A percentile compares a stretch with the other conserved stretches of the same genome.
Conservation (phyloP, 2,797 vertebrate species). For the Triplophysa bombifrons region DNA sequence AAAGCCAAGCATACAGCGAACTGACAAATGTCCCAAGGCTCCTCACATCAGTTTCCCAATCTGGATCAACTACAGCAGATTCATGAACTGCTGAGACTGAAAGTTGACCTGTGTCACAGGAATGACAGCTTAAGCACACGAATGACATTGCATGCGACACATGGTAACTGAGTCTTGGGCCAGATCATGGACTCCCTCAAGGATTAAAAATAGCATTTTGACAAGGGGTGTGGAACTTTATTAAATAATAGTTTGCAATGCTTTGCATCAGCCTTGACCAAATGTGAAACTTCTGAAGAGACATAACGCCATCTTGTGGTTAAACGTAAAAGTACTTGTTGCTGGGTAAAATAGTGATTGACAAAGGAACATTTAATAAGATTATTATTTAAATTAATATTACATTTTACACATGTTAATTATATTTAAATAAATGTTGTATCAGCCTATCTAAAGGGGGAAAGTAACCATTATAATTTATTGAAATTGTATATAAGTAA, state of each 20-base stretch:
- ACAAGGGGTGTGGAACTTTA: slow-evolving; percentile 17
- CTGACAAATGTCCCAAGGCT: slow-evolving; percentile 36
- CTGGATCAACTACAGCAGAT: slow-evolving; percentile 33
- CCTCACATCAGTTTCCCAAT: slow-evolving; percentile 41
- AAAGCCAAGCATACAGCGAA: slow-evolving; percentile 8
- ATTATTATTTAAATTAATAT: no score
- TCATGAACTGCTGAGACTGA: slow-evolving; percentile 15
- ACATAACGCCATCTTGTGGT: slow-evolving; percentile 71
- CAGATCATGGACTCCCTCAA: background rate
- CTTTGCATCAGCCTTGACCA: slow-evolving; percentile 4
- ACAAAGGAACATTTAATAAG: background rate
- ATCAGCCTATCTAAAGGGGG: no score
- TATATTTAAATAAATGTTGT: no score
- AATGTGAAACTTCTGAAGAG: slow-evolving; percentile 53
- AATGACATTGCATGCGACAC: slow-evolving; percentile 18
- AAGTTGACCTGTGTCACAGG: slow-evolving; percentile 47
- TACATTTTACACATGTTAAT: no score
- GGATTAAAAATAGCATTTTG: slow-evolving; percentile 10
- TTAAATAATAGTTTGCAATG: background rate
- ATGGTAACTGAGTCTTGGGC: slow-evolving; percentile 37
- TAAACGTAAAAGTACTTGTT: background rate
- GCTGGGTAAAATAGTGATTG: background rate
- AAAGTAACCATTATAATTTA: no score
- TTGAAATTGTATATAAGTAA: no score
- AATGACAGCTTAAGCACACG: slow-evolving; percentile 37